Evolutionary conservation across 2,797 vertebrate genomes (phyloP).

Genomic region (Percopsis omiscomaycus): DNA sequence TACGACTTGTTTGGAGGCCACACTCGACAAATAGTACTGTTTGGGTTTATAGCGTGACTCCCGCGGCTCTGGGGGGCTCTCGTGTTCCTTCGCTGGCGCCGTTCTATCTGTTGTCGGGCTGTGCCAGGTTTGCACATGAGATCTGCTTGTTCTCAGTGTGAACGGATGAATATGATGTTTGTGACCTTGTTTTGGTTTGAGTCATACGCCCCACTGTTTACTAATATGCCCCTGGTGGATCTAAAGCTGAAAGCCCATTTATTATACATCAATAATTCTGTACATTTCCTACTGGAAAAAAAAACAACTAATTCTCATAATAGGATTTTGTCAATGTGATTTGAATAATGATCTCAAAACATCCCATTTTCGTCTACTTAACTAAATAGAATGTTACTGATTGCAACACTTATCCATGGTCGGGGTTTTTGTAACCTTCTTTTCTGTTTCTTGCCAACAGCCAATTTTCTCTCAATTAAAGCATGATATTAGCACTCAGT

Average conservation of each 20-base stretch:
- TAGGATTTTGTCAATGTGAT: constrained; percentile 85
- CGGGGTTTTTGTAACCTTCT: constrained; percentile 79
- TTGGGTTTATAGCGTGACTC: constrained; percentile 19
- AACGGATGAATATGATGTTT: constrained; percentile 59
- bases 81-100: constrained; percentile 19
- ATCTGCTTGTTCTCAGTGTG: constrained; percentile 40
- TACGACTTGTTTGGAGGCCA: constrained; percentile 35
- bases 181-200: constrained; percentile 75
- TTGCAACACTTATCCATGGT: constrained; percentile 85
- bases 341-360: constrained; percentile 87
- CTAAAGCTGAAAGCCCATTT: constrained; percentile 74
- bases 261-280: constrained; percentile 80
- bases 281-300: constrained; percentile 74
- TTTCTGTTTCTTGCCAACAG: constrained; percentile 84
- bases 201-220: constrained; percentile 63
- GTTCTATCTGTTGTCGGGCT: constrained; percentile 21
- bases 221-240: constrained; percentile 74
- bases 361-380: constrained; percentile 85
- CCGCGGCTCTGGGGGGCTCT: constrained; percentile 35
- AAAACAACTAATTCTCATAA: constrained; percentile 81
- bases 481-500: constrained; percentile 84
- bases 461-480: constrained; percentile 87
- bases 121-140: constrained; percentile 52
- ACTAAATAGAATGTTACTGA: constrained; percentile 85
- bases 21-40: constrained; percentile 20